phyloP scores from a whole-genome alignment of 1,140 invertebrate species.

The Cylas formicarius region DNA sequence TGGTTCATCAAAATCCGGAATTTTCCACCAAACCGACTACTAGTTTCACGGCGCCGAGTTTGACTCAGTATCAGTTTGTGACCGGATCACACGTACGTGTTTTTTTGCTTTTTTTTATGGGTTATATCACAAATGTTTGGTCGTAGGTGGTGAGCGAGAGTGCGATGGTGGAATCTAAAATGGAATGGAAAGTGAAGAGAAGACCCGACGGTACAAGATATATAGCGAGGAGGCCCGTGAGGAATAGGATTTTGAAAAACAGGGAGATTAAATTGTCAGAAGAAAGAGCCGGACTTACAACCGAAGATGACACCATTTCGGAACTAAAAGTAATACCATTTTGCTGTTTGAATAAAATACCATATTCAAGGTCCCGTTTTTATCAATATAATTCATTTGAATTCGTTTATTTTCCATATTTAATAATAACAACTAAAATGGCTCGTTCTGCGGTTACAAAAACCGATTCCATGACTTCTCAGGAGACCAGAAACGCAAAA shows the following conservation, averaged over 20 bases:
- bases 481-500: too few relatives aligned
- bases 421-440: too few relatives aligned
- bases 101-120: conserved; percentile 18
- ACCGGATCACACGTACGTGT: conserved; percentile 26
- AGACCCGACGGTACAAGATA: conserved; percentile 72
- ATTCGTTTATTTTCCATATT: too few relatives aligned
- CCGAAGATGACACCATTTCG: conserved; percentile 75
- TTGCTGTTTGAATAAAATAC: not conserved
- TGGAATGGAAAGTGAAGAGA: conserved; percentile 77
- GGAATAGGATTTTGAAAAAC: conserved; percentile 62
- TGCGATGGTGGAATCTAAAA: conserved; percentile 43
- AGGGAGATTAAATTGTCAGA: conserved; percentile 61
- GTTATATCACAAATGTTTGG: conserved; percentile 26
- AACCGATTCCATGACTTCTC: too few relatives aligned
- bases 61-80: conserved; percentile 48
- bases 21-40: conserved; percentile 35
- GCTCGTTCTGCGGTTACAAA: too few relatives aligned
- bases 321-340: conserved; percentile 68
- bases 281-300: conserved; percentile 65
- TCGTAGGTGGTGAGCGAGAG: too few relatives aligned
- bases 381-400: too few relatives aligned
- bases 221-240: conserved; percentile 64
- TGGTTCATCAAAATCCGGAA: conserved; percentile 35
- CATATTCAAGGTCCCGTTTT: too few relatives aligned
- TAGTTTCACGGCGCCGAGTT: conserved; percentile 49